Base-by-base conservation (phyloP, 53 echinoderm and acorn worm species). In the Henricia sp. region DNA sequence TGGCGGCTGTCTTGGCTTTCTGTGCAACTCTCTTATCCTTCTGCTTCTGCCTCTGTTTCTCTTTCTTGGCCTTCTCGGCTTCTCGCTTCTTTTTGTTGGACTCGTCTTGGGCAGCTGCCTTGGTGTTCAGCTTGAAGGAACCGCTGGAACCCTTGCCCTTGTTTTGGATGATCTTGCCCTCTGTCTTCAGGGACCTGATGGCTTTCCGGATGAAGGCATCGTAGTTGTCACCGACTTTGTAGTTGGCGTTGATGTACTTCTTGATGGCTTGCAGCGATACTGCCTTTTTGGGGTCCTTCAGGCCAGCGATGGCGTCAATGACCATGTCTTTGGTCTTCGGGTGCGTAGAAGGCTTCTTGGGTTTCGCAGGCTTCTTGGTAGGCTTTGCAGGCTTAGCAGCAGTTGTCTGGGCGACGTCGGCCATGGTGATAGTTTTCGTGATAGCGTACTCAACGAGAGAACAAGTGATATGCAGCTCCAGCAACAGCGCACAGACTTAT, bases 241-340 rank as follows among this genome's bases (percentile, higher is more conserved):
- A 88, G 82, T 83, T 88, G n/a, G 75, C 71, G 12, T 27, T 71
- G 32, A 88, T 51, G 72, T 88, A 83, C 67, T 82, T 88, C 70
- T 82, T 88, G 63, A 88, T 88, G 25, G 82, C 82, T 62, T 88
- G 88, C 21, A 56, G 50, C 2, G 88, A 88, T 8, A 77, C 68
- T 4, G 70, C 72, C 35, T 88, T 71, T 16, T 71, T 70, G 0
- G 68, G 68, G 24, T 77, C 82, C 38, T 46, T 60, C 19, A 82
- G 82, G 19, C 33, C 46, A 30, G 41, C 25, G 20, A 88, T 3
- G 24, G 88, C 83, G 8, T 54, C 78, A 0, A 44, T 11, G 1
- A 88, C 54, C 88, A 88, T 88, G 26, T 88, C 82, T 2, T 41
- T n/a, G 32, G 41, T 28, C 21, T 56, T 56, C 0, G 88, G 88